phyloP scores from a whole-genome alignment of 1,140 invertebrate genomes.

The Musca domestica region DNA sequence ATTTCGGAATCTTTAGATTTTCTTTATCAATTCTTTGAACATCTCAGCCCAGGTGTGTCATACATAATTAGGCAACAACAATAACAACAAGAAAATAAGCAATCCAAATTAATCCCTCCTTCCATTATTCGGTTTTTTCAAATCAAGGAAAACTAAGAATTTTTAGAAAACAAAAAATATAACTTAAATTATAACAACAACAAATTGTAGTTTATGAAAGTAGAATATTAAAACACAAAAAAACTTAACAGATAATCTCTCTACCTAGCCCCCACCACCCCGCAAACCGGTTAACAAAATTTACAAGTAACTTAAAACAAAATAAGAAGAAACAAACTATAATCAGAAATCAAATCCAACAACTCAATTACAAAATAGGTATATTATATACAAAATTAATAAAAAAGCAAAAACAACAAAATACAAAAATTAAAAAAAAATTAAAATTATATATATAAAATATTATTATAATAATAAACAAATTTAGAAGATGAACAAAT shows the following conservation, averaged over 20 bases:
- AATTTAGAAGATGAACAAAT: too few relatives aligned
- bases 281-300: background rate
- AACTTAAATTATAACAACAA: conserved; percentile 26
- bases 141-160: conserved; percentile 28
- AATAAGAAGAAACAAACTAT: background rate
- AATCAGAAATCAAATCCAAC: conserved; percentile 22
- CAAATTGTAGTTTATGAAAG: background rate
- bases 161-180: conserved; percentile 20
- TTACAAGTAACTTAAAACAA: background rate
- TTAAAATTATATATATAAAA: conserved; percentile 4
- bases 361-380: conserved; percentile 23
- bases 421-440: background rate
- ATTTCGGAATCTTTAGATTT: too few relatives aligned
- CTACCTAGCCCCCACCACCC: too few relatives aligned
- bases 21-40: too few relatives aligned
- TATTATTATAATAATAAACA: background rate
- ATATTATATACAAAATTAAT: conserved; percentile 5
- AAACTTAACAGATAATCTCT: background rate
- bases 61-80: too few relatives aligned
- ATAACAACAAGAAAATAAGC: too few relatives aligned
- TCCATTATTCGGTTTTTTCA: background rate
- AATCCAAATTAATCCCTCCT: too few relatives aligned
- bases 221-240: background rate
- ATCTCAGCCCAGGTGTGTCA: too few relatives aligned
- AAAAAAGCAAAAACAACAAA: conserved; percentile 10